Evolutionary conservation across 2,113 vertebrate species (phyloP).

Genomic region (Microcebus griseorufus): DNA sequence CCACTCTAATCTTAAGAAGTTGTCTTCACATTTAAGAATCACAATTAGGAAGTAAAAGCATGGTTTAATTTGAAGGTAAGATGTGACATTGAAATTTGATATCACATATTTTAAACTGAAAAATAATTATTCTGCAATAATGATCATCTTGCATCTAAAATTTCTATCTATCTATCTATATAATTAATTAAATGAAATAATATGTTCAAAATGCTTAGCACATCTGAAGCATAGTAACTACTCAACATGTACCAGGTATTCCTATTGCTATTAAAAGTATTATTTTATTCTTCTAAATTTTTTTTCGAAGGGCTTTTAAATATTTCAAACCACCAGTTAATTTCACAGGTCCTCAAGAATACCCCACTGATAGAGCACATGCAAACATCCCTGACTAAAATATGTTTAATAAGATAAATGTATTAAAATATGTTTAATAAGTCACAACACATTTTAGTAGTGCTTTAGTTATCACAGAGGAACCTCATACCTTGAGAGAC

Average conservation of each 20-base stretch:
- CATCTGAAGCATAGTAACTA: background rate
- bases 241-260: background rate
- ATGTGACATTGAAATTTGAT: background rate
- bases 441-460: background rate
- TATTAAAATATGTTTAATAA: background rate
- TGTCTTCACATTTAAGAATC: background rate
- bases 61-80: background rate
- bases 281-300: background rate
- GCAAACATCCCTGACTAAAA: background rate
- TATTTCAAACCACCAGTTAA: conserved; percentile 3
- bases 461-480: background rate
- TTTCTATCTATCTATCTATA: background rate
- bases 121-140: background rate
- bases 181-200: background rate
- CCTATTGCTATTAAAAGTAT: background rate
- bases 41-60: background rate
- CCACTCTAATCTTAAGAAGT: background rate
- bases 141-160: background rate
- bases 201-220: background rate
- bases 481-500: background rate
- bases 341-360: background rate
- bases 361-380: background rate
- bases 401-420: background rate
- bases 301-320: background rate
- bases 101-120: background rate